Evolutionary conservation across 2,888 invertebrate genomes (phyloP), one percentile per base, ranked within the genome.

Genomic region (Marasmarcha lunaedactyla): DNA sequence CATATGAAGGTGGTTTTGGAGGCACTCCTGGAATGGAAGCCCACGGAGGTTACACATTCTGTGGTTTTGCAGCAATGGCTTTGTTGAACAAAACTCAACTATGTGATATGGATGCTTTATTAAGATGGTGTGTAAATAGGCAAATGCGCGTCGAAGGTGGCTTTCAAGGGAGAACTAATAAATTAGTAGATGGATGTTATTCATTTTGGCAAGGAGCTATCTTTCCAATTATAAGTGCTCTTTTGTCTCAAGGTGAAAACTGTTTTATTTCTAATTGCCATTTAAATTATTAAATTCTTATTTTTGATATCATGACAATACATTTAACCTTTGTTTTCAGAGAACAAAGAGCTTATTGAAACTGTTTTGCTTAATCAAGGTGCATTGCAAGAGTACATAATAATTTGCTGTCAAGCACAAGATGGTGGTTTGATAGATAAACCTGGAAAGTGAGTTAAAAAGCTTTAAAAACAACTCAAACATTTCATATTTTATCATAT

Each of bases 31-130:
- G 94, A 6, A 89, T 95, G 87, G 99, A 99, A 74, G 98, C 99
- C 4, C 99, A 99, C 79, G 99, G 99, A 1, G 99, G 99, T n/a
- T 99, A 99, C 72, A 92, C 98, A 1, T 99, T 95, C 74, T 99
- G 99, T 86, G 98, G 95, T 0, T 87, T 98, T 46, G 97, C 98
- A 39, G 88, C 95, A 1, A 84, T 99, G 35, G 89, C 93, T 2
- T 77, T 99, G 43, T 83, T 99, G 11, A 89, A 90, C 48, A 89
- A 89, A 59, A 87, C 90, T 30, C 81, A 90, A 50, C 73, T 91
- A 15, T 92, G 93, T 74, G 90, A 95, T 71, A 71, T 91, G 40
- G 87, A 90, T 60, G 86, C 90, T 4, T 76, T 98, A 41, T 69
- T 93, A 62, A 86, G 93, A 53, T 99, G 98, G 98, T 87, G 91